Base-by-base conservation (phyloP, 1,140 invertebrate species). In the Drosophila erecta region DNA sequence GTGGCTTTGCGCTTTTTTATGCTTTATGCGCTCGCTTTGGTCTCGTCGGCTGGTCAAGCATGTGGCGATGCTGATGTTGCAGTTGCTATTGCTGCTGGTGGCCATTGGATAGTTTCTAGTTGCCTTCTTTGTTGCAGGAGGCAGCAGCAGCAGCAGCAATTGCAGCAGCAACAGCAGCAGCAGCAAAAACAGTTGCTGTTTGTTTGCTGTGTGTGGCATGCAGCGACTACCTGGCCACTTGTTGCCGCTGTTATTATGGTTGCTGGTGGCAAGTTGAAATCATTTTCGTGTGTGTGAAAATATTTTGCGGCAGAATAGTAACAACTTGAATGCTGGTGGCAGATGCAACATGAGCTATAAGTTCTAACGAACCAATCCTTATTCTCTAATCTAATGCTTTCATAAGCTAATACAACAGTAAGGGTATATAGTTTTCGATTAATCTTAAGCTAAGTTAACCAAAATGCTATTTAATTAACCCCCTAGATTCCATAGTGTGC, bases 281-380 rank as follows among this genome's bases (percentile, higher is more conserved):
- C 71, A 84, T 89, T 87, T 67, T 89, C 41, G 35, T 76, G 76
- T 87, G 83, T 87, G 83, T 87, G 83, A 87, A 87, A 89, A 84
- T 89, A 89, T 87, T 87, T 81, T 71, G 81, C 59, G 58, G 38
- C 38, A 49, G 50, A 20, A 41, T 17, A 30, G 35, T n/a, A 76
- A 59, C 61, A 67, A 66, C 49, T 79, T 67, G 55, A 57, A 46
- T 54, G 10, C 40, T 24, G 12, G 2, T 7, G n/a, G 22, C 24
- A 47, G 7, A 27, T 27, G 22, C 46, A 47, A 47, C 14, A 50
- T n/a, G n/a, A 12, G 37, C 27, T 33, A 12, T 17, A 51, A 53
- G 33, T n/a, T 53, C 22, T 24, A 22, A 37, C 8, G 35, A 35
- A 24, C 4, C 24, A 24, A 24, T 4, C 17, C 17, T 17, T 17